Evolutionary conservation across 2,888 invertebrate species (phyloP).

Genomic region (Archaeoteleia sp.): DNA sequence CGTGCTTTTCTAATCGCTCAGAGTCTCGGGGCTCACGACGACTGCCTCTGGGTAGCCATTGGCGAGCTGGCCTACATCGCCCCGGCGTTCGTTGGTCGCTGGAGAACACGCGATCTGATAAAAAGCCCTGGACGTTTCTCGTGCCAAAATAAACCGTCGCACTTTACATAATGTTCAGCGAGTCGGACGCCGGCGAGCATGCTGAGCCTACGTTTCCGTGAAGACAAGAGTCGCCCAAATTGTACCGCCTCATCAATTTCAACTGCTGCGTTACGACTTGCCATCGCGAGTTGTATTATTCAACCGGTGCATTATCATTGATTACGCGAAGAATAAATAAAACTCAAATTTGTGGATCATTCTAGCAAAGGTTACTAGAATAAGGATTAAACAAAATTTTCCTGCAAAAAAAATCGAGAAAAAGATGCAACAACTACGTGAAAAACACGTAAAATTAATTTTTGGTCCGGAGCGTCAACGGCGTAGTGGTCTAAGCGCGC

Average conservation of each 20-base stretch:
- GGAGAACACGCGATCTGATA: constrained; percentile 73
- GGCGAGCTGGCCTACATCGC: constrained; percentile 65
- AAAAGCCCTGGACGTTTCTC: constrained; percentile 63
- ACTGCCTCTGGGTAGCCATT: constrained; percentile 55
- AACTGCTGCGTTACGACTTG: not conserved
- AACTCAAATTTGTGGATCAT: too few species aligned
- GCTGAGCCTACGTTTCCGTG: constrained; percentile 62
- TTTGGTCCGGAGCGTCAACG: too few species aligned
- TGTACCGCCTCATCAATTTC: constrained; percentile 15
- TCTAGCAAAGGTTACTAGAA: too few species aligned
- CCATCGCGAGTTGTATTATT: too few species aligned
- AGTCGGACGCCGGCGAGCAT: constrained; percentile 58
- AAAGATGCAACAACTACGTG: too few species aligned
- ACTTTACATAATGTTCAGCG: constrained; percentile 71
- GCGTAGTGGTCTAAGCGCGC: too few species aligned
- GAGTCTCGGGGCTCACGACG: constrained; percentile 57
- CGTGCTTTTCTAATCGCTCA: constrained; percentile 60
- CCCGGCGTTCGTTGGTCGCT: constrained; percentile 62
- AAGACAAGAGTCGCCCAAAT: constrained; percentile 23
- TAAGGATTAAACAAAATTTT: too few species aligned
- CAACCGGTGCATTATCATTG: too few species aligned
- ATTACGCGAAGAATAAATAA: too few species aligned
- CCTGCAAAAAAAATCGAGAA: too few species aligned
- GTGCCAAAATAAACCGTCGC: constrained; percentile 73
- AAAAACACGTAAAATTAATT: too few species aligned